Conservation (phyloP, 1,140 invertebrate genomes). For the Reticulitermes speratus region DNA sequence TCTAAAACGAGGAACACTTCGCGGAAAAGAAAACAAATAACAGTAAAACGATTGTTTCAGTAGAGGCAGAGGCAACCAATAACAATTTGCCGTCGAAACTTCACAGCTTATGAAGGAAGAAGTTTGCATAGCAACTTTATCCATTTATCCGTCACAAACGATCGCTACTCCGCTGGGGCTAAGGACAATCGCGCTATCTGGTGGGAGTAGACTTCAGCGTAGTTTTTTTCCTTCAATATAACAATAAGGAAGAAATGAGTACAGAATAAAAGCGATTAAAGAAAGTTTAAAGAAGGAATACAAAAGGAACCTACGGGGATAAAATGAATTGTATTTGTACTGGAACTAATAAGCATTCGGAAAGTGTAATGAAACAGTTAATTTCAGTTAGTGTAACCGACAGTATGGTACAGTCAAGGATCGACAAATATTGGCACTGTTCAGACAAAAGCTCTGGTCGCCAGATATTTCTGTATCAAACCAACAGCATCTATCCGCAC, state of each 20-base stretch:
- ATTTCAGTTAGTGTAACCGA: neutral
- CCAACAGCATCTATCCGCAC: no score
- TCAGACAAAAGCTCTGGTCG: no score
- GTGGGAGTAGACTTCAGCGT: neutral
- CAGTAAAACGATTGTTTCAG: neutral
- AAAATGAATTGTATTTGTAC: neutral
- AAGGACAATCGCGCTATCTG: neutral
- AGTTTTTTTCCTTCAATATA: neutral
- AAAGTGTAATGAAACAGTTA: neutral
- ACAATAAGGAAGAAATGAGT: neutral
- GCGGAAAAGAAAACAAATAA: neutral
- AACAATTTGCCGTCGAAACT: neutral
- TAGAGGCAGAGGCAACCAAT: neutral
- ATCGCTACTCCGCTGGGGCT: neutral
- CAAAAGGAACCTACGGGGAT: neutral
- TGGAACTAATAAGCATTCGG: neutral
- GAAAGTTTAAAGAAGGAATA: neutral
- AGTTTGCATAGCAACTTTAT: neutral
- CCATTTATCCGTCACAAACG: neutral
- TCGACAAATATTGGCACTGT: no score
- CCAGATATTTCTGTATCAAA: no score
- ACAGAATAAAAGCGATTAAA: neutral
- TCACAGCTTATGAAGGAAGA: neutral
- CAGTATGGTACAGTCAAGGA: no score
- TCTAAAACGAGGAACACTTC: neutral